phyloP scores from a whole-genome alignment of 2,797 vertebrate species.

The Dipus sagitta region DNA sequence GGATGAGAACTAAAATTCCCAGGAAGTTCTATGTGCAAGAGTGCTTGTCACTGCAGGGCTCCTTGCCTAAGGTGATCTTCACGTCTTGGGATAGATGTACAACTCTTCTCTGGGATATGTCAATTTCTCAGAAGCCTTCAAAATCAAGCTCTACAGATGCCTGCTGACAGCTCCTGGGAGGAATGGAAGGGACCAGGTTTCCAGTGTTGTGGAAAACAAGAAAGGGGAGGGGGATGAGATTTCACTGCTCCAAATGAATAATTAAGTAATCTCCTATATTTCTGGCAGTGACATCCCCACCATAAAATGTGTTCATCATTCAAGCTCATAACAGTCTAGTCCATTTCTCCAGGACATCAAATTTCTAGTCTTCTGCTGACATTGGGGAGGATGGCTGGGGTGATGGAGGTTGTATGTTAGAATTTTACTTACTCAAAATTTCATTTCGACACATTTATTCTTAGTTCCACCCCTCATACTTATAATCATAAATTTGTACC shows the following conservation, averaged over 20 bases:
- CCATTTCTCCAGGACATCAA: not conserved
- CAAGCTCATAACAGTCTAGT: not conserved
- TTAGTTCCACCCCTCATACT: not conserved
- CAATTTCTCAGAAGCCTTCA: not conserved
- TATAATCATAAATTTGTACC: not conserved
- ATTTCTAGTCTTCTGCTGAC: not conserved
- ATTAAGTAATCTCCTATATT: not conserved
- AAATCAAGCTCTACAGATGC: not conserved
- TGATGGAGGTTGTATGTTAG: not conserved
- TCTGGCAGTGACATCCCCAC: not conserved
- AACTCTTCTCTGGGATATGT: not conserved
- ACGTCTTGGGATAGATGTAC: not conserved
- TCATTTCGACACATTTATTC: not conserved
- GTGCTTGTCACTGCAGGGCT: not conserved
- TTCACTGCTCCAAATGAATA: not conserved
- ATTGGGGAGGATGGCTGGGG: not conserved
- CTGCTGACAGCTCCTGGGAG: not conserved
- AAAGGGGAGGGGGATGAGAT: not conserved
- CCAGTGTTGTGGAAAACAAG: not conserved
- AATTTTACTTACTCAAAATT: not conserved
- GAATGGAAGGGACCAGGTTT: not conserved
- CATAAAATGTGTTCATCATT: not conserved
- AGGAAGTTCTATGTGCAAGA: not conserved
- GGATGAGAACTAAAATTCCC: not conserved
- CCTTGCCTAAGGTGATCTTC: not conserved